A percentile compares a stretch with the other conserved stretches of the same genome.
These are phyloP conservation scores for Tyto alba DNA, from an alignment of 2,113 vertebrate genomes.

Conservation along the genomic window DNA sequence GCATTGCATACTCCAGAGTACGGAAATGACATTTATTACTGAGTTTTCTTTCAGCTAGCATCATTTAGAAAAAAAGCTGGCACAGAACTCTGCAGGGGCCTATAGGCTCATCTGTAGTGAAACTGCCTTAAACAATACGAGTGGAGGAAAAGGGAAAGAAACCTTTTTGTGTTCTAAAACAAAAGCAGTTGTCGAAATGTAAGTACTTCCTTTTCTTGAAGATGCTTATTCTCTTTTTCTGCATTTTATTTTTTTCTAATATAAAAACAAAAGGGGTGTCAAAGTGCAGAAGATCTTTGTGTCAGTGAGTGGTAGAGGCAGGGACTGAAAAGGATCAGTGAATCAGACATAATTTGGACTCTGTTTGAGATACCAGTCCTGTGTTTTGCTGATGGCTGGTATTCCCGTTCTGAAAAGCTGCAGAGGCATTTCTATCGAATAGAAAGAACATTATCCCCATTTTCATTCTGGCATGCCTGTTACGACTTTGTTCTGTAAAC, in stretches of 20 bases:
- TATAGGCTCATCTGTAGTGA: background rate
- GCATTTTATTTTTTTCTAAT: constrained; percentile 76
- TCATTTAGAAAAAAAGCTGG: constrained; percentile 11
- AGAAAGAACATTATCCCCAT: constrained; percentile 76
- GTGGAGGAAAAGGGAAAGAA: background rate
- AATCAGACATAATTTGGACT: constrained; percentile 89
- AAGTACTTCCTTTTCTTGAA: constrained; percentile 23
- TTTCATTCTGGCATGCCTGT: constrained; percentile 74
- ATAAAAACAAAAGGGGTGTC: constrained; percentile 77
- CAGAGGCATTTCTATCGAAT: constrained; percentile 70
- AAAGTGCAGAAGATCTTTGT: constrained; percentile 80
- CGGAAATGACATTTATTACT: constrained; percentile 44
- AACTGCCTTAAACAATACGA: background rate
- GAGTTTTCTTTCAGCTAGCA: constrained; percentile 41
- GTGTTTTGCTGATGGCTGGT: constrained; percentile 85
- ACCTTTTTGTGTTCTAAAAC: constrained; percentile 15
- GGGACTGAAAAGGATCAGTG: constrained; percentile 87
- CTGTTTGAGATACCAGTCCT: constrained; percentile 83
- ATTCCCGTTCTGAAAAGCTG: constrained; percentile 75
- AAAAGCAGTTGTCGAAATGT: constrained; percentile 11
- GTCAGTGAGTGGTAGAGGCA: constrained; percentile 68
- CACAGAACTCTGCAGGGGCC: background rate
- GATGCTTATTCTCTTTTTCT: constrained; percentile 55
- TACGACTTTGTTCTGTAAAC: constrained; percentile 73
- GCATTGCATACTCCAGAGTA: background rate